Evolutionary conservation across 1,140 invertebrate species (phyloP).

Genomic region (Drosophila funebris): DNA sequence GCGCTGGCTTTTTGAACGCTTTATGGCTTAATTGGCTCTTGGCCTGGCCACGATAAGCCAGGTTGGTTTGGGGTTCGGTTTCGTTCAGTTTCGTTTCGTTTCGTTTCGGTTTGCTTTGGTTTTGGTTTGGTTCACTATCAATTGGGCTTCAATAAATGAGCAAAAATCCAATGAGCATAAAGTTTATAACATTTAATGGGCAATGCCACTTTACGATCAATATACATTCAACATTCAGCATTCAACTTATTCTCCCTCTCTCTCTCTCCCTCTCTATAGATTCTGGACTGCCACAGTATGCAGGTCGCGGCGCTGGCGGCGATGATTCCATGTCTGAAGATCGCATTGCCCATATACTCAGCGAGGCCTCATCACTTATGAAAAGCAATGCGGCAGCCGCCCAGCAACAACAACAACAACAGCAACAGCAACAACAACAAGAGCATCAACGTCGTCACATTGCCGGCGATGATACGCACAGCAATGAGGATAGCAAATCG

Average conservation of each 20-base stretch:
- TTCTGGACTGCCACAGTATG: conserved; percentile 89
- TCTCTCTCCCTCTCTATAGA: conserved; percentile 49
- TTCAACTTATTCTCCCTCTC: conserved; percentile 9
- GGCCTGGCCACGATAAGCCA: not conserved
- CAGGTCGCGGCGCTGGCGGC: conserved; percentile 83
- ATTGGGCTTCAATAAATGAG: conserved; percentile 48
- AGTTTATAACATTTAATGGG: conserved; percentile 74
- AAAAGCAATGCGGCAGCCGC: conserved; percentile 83
- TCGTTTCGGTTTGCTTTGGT: too few relatives aligned
- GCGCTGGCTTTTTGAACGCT: conserved; percentile 80
- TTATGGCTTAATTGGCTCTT: conserved; percentile 76
- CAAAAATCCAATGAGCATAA: conserved; percentile 47
- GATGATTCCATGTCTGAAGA: conserved; percentile 95
- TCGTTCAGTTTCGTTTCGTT: not conserved
- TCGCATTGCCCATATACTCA: conserved; percentile 96
- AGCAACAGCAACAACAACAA: conserved; percentile 54
- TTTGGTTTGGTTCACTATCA: conserved; percentile 26
- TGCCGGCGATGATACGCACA: conserved; percentile 85
- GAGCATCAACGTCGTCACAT: conserved; percentile 58
- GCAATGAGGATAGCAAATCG: conserved; percentile 92
- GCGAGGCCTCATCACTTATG: conserved; percentile 92
- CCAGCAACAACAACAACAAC: conserved; percentile 31
- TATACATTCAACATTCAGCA: not conserved
- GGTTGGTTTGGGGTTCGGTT: not conserved
- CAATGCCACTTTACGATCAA: conserved; percentile 62